phyloP scores from a whole-genome alignment of 2,113 vertebrate species.

The Glaucidium brasilianum region DNA sequence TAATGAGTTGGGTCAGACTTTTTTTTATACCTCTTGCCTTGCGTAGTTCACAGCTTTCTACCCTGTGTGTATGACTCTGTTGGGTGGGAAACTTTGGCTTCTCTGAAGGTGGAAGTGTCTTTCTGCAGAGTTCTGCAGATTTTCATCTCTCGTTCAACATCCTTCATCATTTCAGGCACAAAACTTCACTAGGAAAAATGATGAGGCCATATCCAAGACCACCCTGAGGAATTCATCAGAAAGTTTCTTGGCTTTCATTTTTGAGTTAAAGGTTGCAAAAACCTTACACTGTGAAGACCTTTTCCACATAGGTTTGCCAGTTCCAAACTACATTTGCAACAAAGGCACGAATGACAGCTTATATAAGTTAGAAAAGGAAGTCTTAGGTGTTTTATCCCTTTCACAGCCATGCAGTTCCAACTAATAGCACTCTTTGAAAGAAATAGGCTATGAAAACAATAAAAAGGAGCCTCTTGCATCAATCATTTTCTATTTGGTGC shows the following conservation, averaged over 20 bases:
- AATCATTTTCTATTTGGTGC: slow-evolving; percentile 1
- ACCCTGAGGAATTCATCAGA: neutral
- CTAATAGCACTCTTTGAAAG: neutral
- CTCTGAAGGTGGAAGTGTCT: neutral
- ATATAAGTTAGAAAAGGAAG: neutral
- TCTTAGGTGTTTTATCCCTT: neutral
- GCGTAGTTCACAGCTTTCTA: neutral
- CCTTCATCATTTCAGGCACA: neutral
- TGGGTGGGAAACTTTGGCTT: neutral
- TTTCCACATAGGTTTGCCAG: neutral
- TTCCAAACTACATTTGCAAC: neutral
- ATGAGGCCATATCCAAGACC: neutral
- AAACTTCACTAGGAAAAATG: neutral
- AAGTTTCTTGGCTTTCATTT: neutral
- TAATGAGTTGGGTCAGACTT: neutral
- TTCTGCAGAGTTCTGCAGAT: neutral
- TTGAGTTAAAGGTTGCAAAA: neutral
- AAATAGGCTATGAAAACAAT: neutral
- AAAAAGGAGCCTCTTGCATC: neutral
- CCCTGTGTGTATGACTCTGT: neutral
- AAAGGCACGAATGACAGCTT: neutral
- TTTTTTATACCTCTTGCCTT: neutral
- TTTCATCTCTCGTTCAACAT: neutral
- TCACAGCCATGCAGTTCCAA: neutral
- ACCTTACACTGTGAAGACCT: neutral